Base-by-base conservation (phyloP, 2,113 vertebrate genomes). In the Psilopogon haemacephalus region DNA sequence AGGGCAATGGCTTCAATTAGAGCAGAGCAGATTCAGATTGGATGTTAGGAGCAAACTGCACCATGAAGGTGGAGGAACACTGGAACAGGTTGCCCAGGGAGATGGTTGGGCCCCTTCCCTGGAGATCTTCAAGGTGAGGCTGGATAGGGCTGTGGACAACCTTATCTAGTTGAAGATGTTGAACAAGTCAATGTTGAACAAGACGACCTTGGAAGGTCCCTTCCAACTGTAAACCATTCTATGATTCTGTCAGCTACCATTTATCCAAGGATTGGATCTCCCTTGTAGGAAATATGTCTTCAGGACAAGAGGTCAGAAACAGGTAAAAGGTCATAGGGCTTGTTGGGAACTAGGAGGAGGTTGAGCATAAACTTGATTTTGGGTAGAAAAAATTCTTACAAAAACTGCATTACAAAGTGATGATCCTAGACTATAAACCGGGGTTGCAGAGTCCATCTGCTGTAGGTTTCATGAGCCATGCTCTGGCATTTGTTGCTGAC, bases 241-340 rank as follows among this genome's bases (percentile, higher is more conserved):
- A 17, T 44, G 42, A 44, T 44, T 44, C 42, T 44, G 64, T 92
- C 69, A 92, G 80, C 81, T 89, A 32, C 59, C 68, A 74, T 83
- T 68, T 90, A 3, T 77, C 33, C 82, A 91, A 95, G 84, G 84
- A 85, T 74, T 89, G 55, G 26, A 89, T 40, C 60, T 89, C 60
- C 55, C 81, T 94, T 90, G 93, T 79, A 87, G 84, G 94, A 56
- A 77, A n/a, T 92, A 42, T 89, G 24, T 91, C 87, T 87, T 92
- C 38, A 83, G 87, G 87, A 91, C 37, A 94, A 91, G 89, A 83
- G 82, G 15, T 89, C 68, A 91, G 46, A 68, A 90, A 70, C 52
- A 55, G 89, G 38, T 94, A 52, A 89, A 94, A 80, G 64, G 38
- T 85, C 9, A 0, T 76, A 92, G 82, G 87, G 79, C 64, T 94